Evolutionary conservation across 2,797 vertebrate species (phyloP).

Genomic region (Buphagus erythrorhynchus): DNA sequence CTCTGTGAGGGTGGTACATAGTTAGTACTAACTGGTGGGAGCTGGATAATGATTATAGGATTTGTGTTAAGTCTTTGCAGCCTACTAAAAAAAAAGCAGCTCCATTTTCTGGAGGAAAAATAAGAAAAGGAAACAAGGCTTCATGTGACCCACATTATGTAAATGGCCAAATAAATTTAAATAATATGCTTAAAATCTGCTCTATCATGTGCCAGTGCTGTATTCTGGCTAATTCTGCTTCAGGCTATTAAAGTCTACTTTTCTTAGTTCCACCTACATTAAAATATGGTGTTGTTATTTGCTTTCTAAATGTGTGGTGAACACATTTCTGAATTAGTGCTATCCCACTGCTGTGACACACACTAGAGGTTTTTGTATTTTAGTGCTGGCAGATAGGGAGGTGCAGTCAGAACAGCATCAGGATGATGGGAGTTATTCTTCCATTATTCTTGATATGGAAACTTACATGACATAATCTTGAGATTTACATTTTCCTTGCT

Average conservation of each 20-base stretch:
- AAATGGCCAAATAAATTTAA: neutral
- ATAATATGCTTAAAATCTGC: neutral
- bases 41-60: neutral
- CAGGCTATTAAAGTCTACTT: neutral
- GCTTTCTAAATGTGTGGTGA: neutral
- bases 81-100: neutral
- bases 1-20: neutral
- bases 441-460: neutral
- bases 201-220: neutral
- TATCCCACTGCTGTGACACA: neutral
- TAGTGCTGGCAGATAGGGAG: neutral
- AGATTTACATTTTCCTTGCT: neutral
- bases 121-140: neutral
- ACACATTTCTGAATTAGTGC: neutral
- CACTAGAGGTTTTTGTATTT: neutral
- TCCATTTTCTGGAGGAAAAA: neutral
- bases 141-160: neutral
- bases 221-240: neutral
- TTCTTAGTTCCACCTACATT: neutral
- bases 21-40: neutral
- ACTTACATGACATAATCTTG: neutral
- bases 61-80: conserved; percentile 12
- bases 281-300: neutral
- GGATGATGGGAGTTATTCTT: neutral
- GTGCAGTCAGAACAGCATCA: neutral